Evolutionary conservation across 2,113 vertebrate species (phyloP).

Genomic region (Strix aluco): DNA sequence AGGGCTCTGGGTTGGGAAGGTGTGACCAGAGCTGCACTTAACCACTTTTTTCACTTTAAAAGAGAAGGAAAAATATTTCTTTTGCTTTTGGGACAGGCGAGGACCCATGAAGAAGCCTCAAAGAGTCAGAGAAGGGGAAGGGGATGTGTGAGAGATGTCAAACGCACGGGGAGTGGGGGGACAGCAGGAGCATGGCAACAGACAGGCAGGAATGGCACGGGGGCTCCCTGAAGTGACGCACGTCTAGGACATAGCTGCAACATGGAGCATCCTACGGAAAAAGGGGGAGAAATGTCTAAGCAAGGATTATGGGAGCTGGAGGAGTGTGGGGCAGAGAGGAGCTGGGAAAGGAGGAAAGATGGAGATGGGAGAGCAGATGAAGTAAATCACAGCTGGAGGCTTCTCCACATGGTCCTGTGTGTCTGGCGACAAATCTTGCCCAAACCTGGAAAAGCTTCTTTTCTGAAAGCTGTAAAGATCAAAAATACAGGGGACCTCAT

Average conservation of each 20-base stretch:
- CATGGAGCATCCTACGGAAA: not conserved
- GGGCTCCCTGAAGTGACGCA: not conserved
- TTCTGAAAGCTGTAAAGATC: not conserved
- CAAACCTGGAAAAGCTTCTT: not conserved
- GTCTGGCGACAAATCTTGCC: not conserved
- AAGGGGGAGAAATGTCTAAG: not conserved
- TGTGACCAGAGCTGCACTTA: not conserved
- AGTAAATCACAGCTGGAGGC: not conserved
- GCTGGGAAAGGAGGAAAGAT: not conserved
- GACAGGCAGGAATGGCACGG: rapidly evolving
- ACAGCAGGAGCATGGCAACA: rapidly evolving
- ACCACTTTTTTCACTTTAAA: not conserved
- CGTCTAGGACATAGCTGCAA: no score
- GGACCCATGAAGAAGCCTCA: not conserved
- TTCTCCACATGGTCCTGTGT: not conserved
- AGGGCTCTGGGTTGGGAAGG: not conserved
- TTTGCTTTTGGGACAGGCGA: not conserved
- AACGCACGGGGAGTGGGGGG: rapidly evolving
- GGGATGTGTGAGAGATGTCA: not conserved
- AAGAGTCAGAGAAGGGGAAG: rapidly evolving
- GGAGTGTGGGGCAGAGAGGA: not conserved
- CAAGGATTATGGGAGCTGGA: not conserved
- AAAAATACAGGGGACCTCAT: not conserved
- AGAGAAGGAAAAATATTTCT: not conserved
- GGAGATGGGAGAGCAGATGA: not conserved